Evolutionary conservation across 2,113 vertebrate species (phyloP).

Genomic region (Dendrocopos noguchii): DNA sequence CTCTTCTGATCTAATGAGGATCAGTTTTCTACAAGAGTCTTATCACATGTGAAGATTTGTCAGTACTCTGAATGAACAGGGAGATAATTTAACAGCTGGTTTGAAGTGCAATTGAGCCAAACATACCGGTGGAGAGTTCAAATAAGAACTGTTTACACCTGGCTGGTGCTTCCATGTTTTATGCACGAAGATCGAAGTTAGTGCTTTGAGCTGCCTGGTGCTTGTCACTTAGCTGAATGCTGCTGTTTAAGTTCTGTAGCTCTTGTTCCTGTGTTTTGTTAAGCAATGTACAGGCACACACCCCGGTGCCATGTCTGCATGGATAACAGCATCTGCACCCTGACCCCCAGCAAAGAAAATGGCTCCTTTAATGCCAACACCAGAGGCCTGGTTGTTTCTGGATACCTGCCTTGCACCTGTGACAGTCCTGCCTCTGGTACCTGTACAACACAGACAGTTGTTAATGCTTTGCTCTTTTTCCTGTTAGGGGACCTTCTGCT

Average conservation of each 20-base stretch:
- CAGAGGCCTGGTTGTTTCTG: background rate
- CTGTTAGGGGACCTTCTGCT: slow-evolving; percentile 50
- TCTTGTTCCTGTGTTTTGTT: background rate
- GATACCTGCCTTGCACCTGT: background rate
- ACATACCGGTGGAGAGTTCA: background rate
- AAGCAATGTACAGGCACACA: background rate
- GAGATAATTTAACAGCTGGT: background rate
- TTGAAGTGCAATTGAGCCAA: background rate
- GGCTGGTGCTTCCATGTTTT: background rate
- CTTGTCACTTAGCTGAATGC: background rate
- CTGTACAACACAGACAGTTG: slow-evolving; percentile 36
- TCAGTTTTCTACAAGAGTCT: too few relatives aligned
- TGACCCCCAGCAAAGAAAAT: background rate
- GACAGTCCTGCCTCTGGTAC: background rate
- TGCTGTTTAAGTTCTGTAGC: background rate
- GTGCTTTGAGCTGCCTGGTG: background rate
- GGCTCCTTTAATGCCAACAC: background rate
- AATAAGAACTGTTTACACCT: background rate
- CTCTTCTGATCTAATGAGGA: too few relatives aligned
- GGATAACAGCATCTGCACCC: background rate
- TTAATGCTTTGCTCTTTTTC: background rate
- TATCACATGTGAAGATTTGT: background rate
- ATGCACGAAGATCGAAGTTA: background rate
- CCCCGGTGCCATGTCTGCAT: background rate
- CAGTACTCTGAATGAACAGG: background rate